A percentile compares a stretch with the other conserved stretches of the same genome.
phyloP scores from a whole-genome alignment of 2,797 vertebrate genomes.

The Muscicapa striata region DNA sequence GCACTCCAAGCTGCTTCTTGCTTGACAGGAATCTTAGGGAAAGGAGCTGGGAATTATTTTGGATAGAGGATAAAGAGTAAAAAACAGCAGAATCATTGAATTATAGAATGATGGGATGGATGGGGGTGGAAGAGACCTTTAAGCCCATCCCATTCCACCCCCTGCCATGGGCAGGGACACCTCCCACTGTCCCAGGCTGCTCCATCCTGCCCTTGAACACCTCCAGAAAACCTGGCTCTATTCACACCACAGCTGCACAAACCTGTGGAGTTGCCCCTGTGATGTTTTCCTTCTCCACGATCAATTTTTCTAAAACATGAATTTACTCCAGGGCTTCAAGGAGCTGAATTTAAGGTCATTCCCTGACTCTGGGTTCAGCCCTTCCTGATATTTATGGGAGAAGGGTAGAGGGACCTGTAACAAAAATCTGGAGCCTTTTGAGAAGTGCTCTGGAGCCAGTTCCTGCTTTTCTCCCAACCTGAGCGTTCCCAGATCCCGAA shows the following conservation, averaged over 20 bases:
- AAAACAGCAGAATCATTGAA: background rate
- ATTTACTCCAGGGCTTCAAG: background rate
- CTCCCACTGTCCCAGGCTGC: background rate
- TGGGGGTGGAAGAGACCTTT: background rate
- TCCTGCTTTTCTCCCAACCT: background rate
- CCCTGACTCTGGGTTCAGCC: background rate
- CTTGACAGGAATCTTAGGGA: background rate
- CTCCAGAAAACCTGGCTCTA: background rate
- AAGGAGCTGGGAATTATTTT: background rate
- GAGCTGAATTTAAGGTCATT: background rate
- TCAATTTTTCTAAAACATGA: background rate
- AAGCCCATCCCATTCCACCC: background rate
- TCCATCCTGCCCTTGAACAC: background rate
- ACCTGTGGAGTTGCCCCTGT: background rate
- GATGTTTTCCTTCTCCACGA: background rate
- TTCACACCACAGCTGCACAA: background rate
- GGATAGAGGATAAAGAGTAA: background rate
- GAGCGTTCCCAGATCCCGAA: background rate
- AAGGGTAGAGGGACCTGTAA: background rate
- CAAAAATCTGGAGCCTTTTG: background rate
- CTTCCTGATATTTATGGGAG: background rate
- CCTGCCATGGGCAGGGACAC: background rate
- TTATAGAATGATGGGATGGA: background rate
- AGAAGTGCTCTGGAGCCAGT: background rate
- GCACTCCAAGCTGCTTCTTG: background rate